Evolutionary conservation across 1,140 invertebrate species (phyloP), one percentile per base, ranked within the genome.

Genomic region (Pogonus chalceus): DNA sequence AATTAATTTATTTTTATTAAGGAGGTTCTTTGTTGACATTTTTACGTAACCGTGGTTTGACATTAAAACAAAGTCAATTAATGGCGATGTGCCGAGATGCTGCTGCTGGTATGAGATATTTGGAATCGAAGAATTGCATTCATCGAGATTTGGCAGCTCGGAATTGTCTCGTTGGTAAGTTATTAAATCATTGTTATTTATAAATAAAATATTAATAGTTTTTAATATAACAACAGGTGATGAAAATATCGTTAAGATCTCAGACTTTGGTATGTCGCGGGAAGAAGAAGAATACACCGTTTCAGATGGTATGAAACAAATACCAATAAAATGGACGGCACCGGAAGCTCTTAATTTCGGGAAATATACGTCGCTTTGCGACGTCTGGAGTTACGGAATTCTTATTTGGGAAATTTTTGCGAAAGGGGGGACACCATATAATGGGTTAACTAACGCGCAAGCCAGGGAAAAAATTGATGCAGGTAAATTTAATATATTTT

Each of bases 361-460:
- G 88, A 92, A 91, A 78, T 98, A 98, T 69, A 97, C 94, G n/a
- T 90, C 91, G 0, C 71, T 96, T 1, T 96, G 92, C 72, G 95
- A 98, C 74, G 92, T 97, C n/a, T 98, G 95, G 94, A 96, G 92
- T 65, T 98, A 92, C 71, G 94, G 94, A 18, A 88, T 98, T 56
- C 73, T 98, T 35, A 87, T 90, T 76, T 98, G 94, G 93, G 95
- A 98, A 74, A 92, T 98, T 65, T 97, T 96, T 74, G 90, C 92
- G 0, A 84, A 85, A 68, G 95, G 95, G 9, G 85, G 86, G 57
- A 93, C 89, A 54, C 95, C 95, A 0, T 98, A 97, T 65, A 84
- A 84, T 35, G 94, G 93, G n/a, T 83, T 94, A 77, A 90, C 84
- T 48, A 96, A 96, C 73, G 87, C 88, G 20, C 84, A 91, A 70